phyloP scores from a whole-genome alignment of 2,797 vertebrate genomes.

The Acrossocheilus wenchowensis region DNA sequence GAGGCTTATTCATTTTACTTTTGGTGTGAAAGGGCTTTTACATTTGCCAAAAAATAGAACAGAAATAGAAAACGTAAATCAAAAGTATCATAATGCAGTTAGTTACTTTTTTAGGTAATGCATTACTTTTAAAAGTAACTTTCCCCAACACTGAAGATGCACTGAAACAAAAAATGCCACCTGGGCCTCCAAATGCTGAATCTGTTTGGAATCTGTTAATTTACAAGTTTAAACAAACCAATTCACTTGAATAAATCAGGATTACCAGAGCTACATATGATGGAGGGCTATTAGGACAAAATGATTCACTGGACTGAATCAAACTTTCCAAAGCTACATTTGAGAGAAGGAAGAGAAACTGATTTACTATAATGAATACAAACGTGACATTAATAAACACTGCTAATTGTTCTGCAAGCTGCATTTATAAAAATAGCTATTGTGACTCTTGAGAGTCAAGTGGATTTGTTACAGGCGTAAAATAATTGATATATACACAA shows the following conservation, averaged over 20 bases:
- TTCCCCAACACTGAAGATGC: too few species aligned
- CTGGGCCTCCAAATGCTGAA: not conserved
- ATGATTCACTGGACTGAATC: not conserved
- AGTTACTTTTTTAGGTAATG: too few species aligned
- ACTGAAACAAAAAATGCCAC: not conserved
- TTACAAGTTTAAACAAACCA: too few species aligned
- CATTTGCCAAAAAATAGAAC: too few species aligned
- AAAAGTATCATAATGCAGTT: too few species aligned
- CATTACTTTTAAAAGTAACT: too few species aligned
- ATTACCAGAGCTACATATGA: not conserved
- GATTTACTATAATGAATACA: too few species aligned
- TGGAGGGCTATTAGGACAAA: not conserved
- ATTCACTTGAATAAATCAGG: too few species aligned
- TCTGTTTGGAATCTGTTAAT: not conserved
- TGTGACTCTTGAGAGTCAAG: not conserved
- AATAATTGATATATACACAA: not conserved
- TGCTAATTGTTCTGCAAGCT: not conserved
- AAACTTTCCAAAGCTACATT: not conserved
- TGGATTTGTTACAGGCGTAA: not conserved
- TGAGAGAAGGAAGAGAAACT: too few species aligned
- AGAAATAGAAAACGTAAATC: too few species aligned
- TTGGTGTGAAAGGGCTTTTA: too few species aligned
- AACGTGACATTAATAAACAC: not conserved
- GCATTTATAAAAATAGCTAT: not conserved
- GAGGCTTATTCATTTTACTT: too few species aligned